Percentiles rank a stretch among this genome's conserved stretches.
These are phyloP conservation scores for Cosmorhoe ocellata DNA, from an alignment of 2,888 invertebrate genomes.

Conservation along the genomic window DNA sequence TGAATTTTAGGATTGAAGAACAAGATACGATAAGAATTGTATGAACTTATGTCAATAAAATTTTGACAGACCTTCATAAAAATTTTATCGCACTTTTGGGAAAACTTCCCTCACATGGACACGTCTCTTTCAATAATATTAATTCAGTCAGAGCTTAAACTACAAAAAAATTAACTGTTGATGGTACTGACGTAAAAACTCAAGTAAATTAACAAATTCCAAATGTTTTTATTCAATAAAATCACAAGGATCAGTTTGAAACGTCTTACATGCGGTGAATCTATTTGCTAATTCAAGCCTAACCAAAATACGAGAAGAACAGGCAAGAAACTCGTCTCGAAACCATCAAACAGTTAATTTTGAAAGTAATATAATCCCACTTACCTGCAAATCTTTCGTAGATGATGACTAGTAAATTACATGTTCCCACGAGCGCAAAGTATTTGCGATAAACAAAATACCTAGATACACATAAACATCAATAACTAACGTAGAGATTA, in stretches of 20 bases:
- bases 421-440: slow-evolving; percentile 21
- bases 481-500: too few species aligned
- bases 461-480: too few species aligned
- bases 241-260: too few species aligned
- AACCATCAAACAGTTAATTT: slow-evolving; percentile 30
- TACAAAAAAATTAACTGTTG: slow-evolving; percentile 28
- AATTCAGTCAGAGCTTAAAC: slow-evolving; percentile 27
- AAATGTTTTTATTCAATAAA: too few species aligned
- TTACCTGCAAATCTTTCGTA: slow-evolving; percentile 21
- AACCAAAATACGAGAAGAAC: too few species aligned
- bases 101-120: slow-evolving; percentile 43
- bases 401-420: slow-evolving; percentile 11
- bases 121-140: slow-evolving; percentile 34
- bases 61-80: too few species aligned
- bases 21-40: slow-evolving; percentile 5
- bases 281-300: too few species aligned
- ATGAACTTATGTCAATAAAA: slow-evolving; percentile 2
- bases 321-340: too few species aligned
- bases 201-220: too few species aligned
- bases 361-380: slow-evolving; percentile 19
- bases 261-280: too few species aligned
- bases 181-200: background rate
- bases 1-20: slow-evolving; percentile 13
- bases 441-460: too few species aligned
- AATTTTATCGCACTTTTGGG: slow-evolving; percentile 16